These are phyloP conservation scores for Atta cephalotes DNA, from an alignment of 1,140 invertebrate genomes.

Conservation along the genomic window DNA sequence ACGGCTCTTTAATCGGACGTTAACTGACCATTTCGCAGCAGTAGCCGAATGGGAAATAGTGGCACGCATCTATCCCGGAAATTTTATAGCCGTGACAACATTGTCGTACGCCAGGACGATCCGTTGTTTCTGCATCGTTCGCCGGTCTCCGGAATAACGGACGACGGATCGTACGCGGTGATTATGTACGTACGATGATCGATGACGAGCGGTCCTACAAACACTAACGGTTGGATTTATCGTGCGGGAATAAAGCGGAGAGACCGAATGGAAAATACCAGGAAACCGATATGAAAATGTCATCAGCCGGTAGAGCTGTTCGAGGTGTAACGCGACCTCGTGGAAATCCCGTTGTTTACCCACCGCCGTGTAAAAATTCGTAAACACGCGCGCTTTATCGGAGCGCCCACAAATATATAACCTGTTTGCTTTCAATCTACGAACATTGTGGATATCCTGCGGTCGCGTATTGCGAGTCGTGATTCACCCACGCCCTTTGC, in stretches of 20 bases:
- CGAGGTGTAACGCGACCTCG: constrained; percentile 34
- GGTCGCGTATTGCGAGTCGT: constrained; percentile 17
- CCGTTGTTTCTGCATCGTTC: constrained; percentile 37
- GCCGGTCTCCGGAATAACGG: constrained; percentile 15
- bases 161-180: constrained; percentile 50
- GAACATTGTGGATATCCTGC: constrained; percentile 55
- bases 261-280: constrained; percentile 46
- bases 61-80: constrained; percentile 30
- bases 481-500: constrained; percentile 59
- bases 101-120: constrained; percentile 50
- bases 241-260: constrained; percentile 39
- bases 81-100: constrained; percentile 63
- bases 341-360: constrained; percentile 43
- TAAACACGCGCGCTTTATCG: constrained; percentile 65
- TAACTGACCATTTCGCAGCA: constrained; percentile 42
- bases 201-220: constrained; percentile 28
- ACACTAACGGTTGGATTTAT: constrained; percentile 40
- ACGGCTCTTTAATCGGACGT: constrained; percentile 61
- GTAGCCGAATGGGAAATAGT: constrained; percentile 12
- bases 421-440: constrained; percentile 74
- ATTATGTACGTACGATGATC: constrained; percentile 60
- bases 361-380: constrained; percentile 57
- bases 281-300: constrained; percentile 56
- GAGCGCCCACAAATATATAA: constrained; percentile 59
- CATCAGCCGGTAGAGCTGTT: constrained; percentile 34